Base-by-base conservation (phyloP, 2,888 invertebrate genomes). In the Uloborus plumipes region DNA sequence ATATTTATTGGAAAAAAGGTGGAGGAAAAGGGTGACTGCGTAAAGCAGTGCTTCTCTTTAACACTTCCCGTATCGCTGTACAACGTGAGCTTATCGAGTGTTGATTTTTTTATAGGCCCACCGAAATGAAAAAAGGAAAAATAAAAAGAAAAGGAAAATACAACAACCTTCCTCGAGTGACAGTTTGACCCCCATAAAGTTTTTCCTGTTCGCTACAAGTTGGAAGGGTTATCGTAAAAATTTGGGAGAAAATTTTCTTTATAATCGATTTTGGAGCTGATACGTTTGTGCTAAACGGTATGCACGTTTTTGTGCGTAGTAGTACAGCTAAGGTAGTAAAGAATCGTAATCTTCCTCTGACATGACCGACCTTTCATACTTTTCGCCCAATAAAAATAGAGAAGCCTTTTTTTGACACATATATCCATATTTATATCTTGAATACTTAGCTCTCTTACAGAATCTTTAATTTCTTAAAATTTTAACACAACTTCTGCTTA, bases 101-200 rank as follows among this genome's bases (percentile, higher is more conserved):
- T 14, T n/a, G 61, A 62, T 58, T 64, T 58, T 75, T 61, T 22
- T 62, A 61, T 22, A 61, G 61, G n/a, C 49, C 49, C 71, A 22
- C 26, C 47, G 61, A 51, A n/a, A 51, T n/a, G 50, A 18, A 20
- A 51, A 72, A 61, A 39, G 9, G 39, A 9, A 59, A 75, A 18
- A 75, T 50, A 59, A 14, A 73, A 65, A 31, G 20, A 59, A 75
- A 67, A 18, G 18, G 18, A 20, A 18, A 75, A 51, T 31, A 49
- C 49, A 39, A 31, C 47, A 65, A 65, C 55, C 65, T 74, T 61
- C 72, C 51, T 55, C 53, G 66, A 59, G 58, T 75, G 75, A 75
- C 75, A 67, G 39, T 66, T 61, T 67, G 75, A 75, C 75, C 75
- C 75, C 66, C 73, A 66, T 75, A 75, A 75, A 75, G 20, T 13